phyloP scores from a whole-genome alignment of 92 coral and sea anemone genomes.

The Porites divaricata region DNA sequence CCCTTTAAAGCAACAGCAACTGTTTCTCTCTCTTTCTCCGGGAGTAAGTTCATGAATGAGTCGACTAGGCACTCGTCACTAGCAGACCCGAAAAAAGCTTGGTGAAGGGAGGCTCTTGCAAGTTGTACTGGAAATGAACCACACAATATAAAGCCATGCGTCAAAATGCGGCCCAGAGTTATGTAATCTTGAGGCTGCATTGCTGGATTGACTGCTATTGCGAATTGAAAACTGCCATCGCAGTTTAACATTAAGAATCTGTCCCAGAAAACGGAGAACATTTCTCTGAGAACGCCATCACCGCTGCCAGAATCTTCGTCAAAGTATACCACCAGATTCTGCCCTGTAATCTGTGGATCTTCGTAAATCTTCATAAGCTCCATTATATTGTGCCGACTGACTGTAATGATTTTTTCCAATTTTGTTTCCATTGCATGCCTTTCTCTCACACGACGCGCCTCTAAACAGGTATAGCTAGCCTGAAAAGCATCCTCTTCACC shows the following conservation, averaged over 20 bases:
- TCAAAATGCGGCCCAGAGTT: conserved; percentile 44
- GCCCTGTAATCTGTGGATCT: conserved; percentile 15
- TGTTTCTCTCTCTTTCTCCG: conserved; percentile 26
- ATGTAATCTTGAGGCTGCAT: conserved; percentile 33
- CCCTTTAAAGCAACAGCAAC: conserved; percentile 31
- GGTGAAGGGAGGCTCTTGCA: conserved; percentile 49
- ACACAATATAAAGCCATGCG: conserved; percentile 46
- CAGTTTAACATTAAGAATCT: conserved; percentile 19
- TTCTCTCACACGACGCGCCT: background rate
- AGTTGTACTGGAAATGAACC: conserved; percentile 51
- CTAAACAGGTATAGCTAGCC: background rate
- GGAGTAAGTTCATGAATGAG: conserved; percentile 53
- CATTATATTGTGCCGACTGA: background rate
- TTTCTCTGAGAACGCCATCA: conserved; percentile 50
- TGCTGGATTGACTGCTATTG: conserved; percentile 36
- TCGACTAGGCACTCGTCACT: conserved; percentile 42
- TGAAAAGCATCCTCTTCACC: background rate
- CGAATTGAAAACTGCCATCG: conserved; percentile 41
- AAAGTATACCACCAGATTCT: conserved; percentile 9
- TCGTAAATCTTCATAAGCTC: conserved; percentile 26
- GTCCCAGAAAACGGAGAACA: conserved; percentile 57
- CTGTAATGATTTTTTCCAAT: background rate
- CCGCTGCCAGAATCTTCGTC: conserved; percentile 44
- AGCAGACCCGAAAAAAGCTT: conserved; percentile 42
- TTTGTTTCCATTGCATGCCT: background rate